Evolutionary conservation across 2,113 vertebrate species (phyloP), one percentile per base, ranked within the genome.

Genomic region (Menura novaehollandiae): DNA sequence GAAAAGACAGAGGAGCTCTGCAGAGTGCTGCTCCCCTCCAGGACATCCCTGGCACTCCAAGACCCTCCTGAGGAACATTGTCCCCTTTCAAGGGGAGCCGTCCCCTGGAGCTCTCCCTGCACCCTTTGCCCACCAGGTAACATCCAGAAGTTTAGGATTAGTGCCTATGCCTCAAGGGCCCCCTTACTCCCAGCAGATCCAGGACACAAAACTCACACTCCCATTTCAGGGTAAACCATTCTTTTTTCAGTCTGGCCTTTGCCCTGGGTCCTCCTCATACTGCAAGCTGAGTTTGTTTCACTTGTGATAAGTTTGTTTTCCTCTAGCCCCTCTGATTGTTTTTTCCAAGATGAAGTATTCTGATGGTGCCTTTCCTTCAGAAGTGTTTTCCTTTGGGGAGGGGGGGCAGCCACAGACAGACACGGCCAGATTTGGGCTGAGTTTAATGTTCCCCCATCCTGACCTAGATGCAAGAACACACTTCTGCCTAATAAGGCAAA

Each of bases 291-390:
- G 95, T 97, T 97, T 97, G 90, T 95, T 97, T 97, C 94, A 88
- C 47, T 97, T 96, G 75, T 47, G 88, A 71, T 95, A 96, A 94
- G 90, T 77, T 85, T 96, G 96, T 96, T 97, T 94, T 95, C 46
- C 91, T 88, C 74, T 22, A 69, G 37, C 43, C 68, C 71, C 55
- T 95, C 86, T 71, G 85, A 95, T 97, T 96, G 88, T 73, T 96
- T 96, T 94, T 95, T 95, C 91, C 95, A 93, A 91, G 91, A 97
- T 44, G 43, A 94, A 96, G 59, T 80, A 95, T 91, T 91, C 75
- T 0, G 2, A 83, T 94, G 94, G 90, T 91, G 93, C 90, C 88
- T 94, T 93, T 79, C 67, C 63, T 79, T 91, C 66, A 79, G 41
- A 72, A 96, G 28, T 94, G 85, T 96, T 97, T 96, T 94, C n/a